Percentiles rank a stretch among this genome's conserved stretches.
phyloP scores from a whole-genome alignment of 2,888 invertebrate species.

The Nephrotoma appendiculata region DNA sequence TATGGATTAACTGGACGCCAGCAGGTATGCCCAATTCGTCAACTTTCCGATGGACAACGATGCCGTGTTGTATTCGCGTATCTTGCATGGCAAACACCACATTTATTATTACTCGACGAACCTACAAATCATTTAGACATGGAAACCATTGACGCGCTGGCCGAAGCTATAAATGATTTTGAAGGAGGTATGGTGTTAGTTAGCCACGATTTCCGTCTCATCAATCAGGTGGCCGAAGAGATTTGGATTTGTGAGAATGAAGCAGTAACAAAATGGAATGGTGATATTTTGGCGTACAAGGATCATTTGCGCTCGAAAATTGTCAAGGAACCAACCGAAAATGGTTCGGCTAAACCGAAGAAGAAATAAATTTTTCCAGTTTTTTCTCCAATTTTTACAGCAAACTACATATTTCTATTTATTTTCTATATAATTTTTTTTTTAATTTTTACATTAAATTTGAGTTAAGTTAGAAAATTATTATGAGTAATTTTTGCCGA shows the following conservation, averaged over 20 bases:
- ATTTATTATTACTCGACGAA: constrained; percentile 66
- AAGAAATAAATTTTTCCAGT: constrained; percentile 10
- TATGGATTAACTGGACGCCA: constrained; percentile 96
- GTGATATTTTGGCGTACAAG: constrained; percentile 92
- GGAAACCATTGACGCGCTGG: constrained; percentile 97
- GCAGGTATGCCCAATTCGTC: constrained; percentile 49
- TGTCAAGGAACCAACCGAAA: constrained; percentile 35
- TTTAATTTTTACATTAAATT: background rate
- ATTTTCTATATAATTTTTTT: background rate
- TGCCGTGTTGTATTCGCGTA: constrained; percentile 98
- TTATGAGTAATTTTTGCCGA: background rate
- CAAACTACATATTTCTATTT: background rate
- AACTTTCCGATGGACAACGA: constrained; percentile 89
- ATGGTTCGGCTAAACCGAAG: constrained; percentile 5
- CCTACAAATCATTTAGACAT: constrained; percentile 95
- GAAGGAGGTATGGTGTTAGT: constrained; percentile 98
- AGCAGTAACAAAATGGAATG: constrained; percentile 92
- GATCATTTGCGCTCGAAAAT: constrained; percentile 83
- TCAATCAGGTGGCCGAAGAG: constrained; percentile 96
- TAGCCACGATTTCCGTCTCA: constrained; percentile 98
- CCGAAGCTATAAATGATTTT: constrained; percentile 94
- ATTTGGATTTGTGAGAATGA: constrained; percentile 99
- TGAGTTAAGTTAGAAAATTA: background rate
- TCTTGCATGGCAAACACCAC: constrained; percentile 95
- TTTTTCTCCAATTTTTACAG: background rate